Base-by-base conservation (phyloP, 2,797 vertebrate genomes). In the Cuniculus paca region DNA sequence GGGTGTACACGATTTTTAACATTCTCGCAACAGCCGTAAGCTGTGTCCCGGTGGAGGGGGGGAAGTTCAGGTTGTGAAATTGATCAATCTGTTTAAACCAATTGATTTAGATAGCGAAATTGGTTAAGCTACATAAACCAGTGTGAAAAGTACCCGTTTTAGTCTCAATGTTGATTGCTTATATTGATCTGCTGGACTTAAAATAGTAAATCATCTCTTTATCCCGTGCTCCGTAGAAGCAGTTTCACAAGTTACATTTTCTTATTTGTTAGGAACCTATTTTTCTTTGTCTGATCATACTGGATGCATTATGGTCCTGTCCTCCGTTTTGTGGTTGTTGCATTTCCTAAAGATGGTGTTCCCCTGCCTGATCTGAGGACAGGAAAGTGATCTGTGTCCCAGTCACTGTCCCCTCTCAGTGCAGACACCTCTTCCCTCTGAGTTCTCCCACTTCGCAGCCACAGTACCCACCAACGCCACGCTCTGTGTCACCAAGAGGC, bases 51-150 rank as follows among this genome's bases (percentile, higher is more conserved):
- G 19, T 72, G 50, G 39, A 20, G 36, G 3, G 31, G 17, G 56
- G 70, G 82, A 78, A 92, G 74, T 94, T 86, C 54, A 74, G 58
- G n/a, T 90, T 60, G 60, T 68, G 22, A 77, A 91, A 95, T 60
- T n/a, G 70, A 88, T 84, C 58, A 74, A 39, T 61, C 50, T 90
- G 82, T 65, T 94, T 96, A 79, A 81, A 89, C 45, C 4, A 22
- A 72, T 75, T 90, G 72, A 56, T 86, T 96, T 84, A 92, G 45
- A 91, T 22, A 68, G 82, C 42, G 52, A 78, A 92, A 92, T 87
- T 80, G 56, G 54, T 92, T 42, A 91, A 87, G 84, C 45, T 88
- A 42, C 42, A 72, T 87, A 90, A 90, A 88, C 42, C 52, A 90
- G 61, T 85, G 42, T 48, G 95, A 94, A 95, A 92, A 93, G 92